Conservation (phyloP, 2,888 invertebrate species). For the Eurytoma californica region DNA sequence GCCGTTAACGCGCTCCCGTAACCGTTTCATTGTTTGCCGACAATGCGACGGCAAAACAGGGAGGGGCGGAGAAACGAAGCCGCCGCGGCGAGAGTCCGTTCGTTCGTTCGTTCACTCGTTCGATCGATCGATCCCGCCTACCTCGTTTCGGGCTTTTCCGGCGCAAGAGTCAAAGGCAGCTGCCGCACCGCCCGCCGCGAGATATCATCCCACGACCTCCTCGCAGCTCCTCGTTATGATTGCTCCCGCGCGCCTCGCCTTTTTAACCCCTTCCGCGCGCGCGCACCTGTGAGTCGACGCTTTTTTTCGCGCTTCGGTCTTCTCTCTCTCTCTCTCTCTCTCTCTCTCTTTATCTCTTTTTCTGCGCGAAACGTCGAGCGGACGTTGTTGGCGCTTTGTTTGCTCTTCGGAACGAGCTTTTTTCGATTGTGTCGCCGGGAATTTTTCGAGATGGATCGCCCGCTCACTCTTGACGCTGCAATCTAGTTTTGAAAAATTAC, state of each 20-base stretch:
- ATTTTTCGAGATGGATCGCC: no score
- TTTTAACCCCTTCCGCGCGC: no score
- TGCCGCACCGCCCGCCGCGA: background rate
- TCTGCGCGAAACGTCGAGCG: no score
- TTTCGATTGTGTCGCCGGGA: constrained; percentile 5
- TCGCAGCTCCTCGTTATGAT: no score
- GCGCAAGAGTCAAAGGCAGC: constrained; percentile 26
- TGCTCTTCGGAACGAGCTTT: constrained; percentile 51
- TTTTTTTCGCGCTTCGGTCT: background rate
- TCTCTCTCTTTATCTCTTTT: background rate
- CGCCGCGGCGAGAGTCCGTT: background rate
- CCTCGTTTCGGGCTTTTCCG: background rate
- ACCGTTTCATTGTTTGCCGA: constrained; percentile 67
- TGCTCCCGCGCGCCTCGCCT: no score
- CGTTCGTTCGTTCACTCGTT: constrained; percentile 32
- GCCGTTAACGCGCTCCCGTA: constrained; percentile 66
- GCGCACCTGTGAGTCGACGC: no score
- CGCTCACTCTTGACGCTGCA: no score
- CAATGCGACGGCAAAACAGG: constrained; percentile 66
- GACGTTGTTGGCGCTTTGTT: no score
- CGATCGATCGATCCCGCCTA: constrained; percentile 37
- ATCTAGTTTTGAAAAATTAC: no score
- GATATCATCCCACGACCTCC: no score
- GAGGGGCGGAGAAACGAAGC: constrained; percentile 52
- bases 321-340: background rate